Conservation (phyloP, 2,888 invertebrate genomes). For the Proisotoma minuta region DNA sequence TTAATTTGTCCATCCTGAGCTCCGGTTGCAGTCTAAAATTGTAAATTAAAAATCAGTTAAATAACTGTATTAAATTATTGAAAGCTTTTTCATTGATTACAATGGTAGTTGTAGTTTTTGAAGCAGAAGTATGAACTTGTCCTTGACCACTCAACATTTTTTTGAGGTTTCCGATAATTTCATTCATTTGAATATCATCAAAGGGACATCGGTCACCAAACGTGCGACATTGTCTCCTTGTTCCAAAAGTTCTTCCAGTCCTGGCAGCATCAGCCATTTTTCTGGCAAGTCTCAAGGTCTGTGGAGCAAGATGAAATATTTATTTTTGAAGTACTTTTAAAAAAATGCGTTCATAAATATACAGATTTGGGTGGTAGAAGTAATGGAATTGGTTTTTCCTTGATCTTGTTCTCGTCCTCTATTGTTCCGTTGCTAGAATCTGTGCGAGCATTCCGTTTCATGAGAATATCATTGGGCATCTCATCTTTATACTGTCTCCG, state of each 20-base stretch:
- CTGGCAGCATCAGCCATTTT: constrained; percentile 13
- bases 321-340: too few relatives aligned
- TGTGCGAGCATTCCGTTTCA: neutral
- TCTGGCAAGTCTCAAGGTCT: neutral
- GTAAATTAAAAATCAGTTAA: neutral
- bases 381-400: neutral
- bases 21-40: constrained; percentile 10
- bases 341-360: too few relatives aligned
- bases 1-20: neutral
- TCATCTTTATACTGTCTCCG: neutral
- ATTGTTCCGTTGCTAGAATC: neutral
- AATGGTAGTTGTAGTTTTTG: neutral
- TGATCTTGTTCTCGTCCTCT: neutral
- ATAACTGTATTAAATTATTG: constrained; percentile 4
- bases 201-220: constrained; percentile 31
- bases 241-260: constrained; percentile 16
- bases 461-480: neutral
- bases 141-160: constrained; percentile 24
- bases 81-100: too few relatives aligned
- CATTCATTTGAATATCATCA: constrained; percentile 22
- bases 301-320: neutral
- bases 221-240: constrained; percentile 26
- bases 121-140: neutral
- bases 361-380: neutral
- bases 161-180: constrained; percentile 22